Conservation (phyloP, 2,113 vertebrate genomes). For the Psittacus erithacus region DNA sequence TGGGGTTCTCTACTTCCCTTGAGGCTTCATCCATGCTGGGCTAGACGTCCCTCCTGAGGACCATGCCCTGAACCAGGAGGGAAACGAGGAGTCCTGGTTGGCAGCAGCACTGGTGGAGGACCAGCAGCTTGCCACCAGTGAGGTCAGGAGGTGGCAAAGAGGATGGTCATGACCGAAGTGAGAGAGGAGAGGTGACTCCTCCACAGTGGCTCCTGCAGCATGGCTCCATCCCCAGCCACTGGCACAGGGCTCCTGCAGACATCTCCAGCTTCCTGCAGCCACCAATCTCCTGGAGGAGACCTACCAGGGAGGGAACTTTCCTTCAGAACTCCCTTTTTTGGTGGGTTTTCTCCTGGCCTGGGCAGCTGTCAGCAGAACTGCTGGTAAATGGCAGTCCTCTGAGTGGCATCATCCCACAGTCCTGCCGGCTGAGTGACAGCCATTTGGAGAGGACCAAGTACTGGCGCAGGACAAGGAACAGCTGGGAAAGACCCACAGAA, state of each 20-base stretch:
- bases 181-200: background rate
- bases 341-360: background rate
- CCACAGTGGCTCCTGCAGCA: background rate
- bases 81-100: background rate
- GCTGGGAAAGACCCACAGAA: background rate
- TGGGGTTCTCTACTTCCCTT: background rate
- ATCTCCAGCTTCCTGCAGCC: background rate
- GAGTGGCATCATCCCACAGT: slow-evolving; percentile 21
- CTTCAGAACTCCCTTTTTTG: background rate
- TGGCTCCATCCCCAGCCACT: background rate
- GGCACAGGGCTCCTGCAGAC: background rate
- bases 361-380: slow-evolving; percentile 36
- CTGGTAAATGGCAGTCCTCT: slow-evolving; percentile 38
- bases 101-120: fast-evolving
- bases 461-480: background rate
- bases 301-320: background rate
- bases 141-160: background rate
- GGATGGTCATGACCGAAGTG: fast-evolving
- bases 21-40: background rate
- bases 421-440: background rate
- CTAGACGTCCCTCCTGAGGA: fast-evolving
- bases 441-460: background rate
- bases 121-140: fast-evolving
- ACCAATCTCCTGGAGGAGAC: background rate
- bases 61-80: background rate